phyloP scores from a whole-genome alignment of 2,888 invertebrate species.

The Phyllotreta striolata region DNA sequence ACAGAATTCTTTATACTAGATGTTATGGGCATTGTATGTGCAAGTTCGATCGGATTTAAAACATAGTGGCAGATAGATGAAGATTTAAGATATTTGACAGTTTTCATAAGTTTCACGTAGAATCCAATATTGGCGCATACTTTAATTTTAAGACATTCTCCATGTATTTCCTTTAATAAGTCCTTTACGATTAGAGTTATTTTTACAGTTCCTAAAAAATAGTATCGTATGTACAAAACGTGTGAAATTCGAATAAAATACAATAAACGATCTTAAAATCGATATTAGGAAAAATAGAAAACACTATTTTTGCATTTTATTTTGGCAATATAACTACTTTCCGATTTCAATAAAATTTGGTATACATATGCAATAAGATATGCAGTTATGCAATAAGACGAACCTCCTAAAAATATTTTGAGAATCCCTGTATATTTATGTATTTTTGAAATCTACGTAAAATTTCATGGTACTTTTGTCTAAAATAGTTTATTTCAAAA shows the following conservation, averaged over 20 bases:
- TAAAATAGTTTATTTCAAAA: too few species aligned
- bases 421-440: too few species aligned
- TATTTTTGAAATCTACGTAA: too few species aligned
- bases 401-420: too few species aligned
- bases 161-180: constrained; percentile 32
- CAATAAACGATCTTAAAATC: neutral
- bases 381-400: too few species aligned
- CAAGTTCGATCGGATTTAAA: constrained; percentile 65
- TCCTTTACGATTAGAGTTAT: constrained; percentile 41
- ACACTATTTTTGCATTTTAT: neutral
- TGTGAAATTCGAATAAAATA: neutral
- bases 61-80: constrained; percentile 70
- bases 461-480: too few species aligned
- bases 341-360: too few species aligned
- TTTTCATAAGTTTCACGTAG: constrained; percentile 68
- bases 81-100: constrained; percentile 67
- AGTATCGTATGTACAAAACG: too few species aligned
- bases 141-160: constrained; percentile 51
- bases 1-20: constrained; percentile 21
- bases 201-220: constrained; percentile 23
- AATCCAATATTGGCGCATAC: constrained; percentile 58
- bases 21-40: constrained; percentile 54
- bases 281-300: neutral
- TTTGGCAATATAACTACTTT: too few species aligned
- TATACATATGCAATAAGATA: too few species aligned